Conservation (phyloP, 2,797 vertebrate genomes). For the Molossus molossus region DNA sequence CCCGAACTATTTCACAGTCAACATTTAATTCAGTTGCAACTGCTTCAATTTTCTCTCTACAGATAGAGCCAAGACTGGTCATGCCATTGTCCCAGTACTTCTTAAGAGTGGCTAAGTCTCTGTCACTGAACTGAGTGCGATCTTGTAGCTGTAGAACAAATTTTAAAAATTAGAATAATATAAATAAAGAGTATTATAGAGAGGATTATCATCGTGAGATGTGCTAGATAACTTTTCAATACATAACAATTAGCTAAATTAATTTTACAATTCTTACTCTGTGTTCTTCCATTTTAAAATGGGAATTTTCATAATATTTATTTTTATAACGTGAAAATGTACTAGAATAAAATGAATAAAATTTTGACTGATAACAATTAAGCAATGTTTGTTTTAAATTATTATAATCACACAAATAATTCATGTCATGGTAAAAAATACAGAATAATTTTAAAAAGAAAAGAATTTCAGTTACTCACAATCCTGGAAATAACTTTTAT, state of each 20-base stretch:
- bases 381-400: constrained; percentile 14
- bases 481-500: not conserved
- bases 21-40: constrained; percentile 96
- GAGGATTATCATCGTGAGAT: not conserved
- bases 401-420: constrained; percentile 37
- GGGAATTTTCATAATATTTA: constrained; percentile 37
- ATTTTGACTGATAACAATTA: constrained; percentile 15
- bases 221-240: constrained; percentile 44
- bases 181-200: constrained; percentile 48
- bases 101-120: constrained; percentile 96
- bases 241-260: constrained; percentile 11
- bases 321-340: constrained; percentile 14
- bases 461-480: not conserved
- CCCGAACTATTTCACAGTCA: constrained; percentile 99
- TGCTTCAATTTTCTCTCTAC: constrained; percentile 98
- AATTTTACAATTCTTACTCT: constrained; percentile 20
- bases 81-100: constrained; percentile 99
- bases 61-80: constrained; percentile 99
- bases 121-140: constrained; percentile 98
- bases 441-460: not conserved
- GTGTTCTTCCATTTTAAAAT: not conserved
- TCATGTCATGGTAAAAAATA: constrained; percentile 41
- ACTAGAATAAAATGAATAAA: not conserved
- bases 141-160: constrained; percentile 95
- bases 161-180: constrained; percentile 80